Evolutionary conservation across 1,140 invertebrate species (phyloP).

Genomic region (Acromyrmex heyeri): DNA sequence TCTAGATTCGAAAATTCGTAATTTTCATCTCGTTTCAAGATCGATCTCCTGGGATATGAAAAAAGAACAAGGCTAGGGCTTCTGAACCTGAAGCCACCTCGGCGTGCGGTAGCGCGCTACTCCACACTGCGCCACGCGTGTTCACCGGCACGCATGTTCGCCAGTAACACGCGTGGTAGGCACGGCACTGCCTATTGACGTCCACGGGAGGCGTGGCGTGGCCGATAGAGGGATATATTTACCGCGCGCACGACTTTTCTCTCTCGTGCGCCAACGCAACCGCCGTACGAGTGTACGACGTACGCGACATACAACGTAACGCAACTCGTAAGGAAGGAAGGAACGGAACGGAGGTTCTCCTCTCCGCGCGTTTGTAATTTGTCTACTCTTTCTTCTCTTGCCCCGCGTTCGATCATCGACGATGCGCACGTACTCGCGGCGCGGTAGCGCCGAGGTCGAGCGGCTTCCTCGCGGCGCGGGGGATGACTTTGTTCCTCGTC

Average conservation of each 20-base stretch:
- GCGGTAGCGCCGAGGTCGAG: slow-evolving; percentile 65
- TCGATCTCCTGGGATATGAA: no score
- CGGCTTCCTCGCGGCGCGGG: slow-evolving; percentile 75
- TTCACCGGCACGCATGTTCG: not conserved
- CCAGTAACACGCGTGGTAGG: slow-evolving; percentile 4
- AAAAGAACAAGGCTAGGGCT: no score
- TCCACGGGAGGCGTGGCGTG: slow-evolving; percentile 81
- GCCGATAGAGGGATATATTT: slow-evolving; percentile 84
- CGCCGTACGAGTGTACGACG: not conserved
- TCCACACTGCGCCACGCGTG: not conserved
- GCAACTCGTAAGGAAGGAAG: slow-evolving; percentile 6
- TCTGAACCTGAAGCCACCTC: no score
- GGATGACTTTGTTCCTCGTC: slow-evolving; percentile 70
- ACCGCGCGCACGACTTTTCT: slow-evolving; percentile 82
- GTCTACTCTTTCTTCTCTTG: not conserved
- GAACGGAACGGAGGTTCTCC: not conserved
- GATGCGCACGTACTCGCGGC: not conserved
- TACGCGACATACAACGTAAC: not conserved
- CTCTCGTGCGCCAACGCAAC: slow-evolving; percentile 76
- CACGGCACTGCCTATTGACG: slow-evolving; percentile 84
- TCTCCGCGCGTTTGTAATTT: not conserved
- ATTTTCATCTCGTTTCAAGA: no score
- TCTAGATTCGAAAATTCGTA: no score
- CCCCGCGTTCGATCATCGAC: slow-evolving; percentile 40
- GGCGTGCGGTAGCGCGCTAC: no score